A percentile compares a stretch with the other conserved stretches of the same genome.
Evolutionary conservation across 1,140 invertebrate genomes (phyloP).

Genomic region (Teleogryllus occipitalis): DNA sequence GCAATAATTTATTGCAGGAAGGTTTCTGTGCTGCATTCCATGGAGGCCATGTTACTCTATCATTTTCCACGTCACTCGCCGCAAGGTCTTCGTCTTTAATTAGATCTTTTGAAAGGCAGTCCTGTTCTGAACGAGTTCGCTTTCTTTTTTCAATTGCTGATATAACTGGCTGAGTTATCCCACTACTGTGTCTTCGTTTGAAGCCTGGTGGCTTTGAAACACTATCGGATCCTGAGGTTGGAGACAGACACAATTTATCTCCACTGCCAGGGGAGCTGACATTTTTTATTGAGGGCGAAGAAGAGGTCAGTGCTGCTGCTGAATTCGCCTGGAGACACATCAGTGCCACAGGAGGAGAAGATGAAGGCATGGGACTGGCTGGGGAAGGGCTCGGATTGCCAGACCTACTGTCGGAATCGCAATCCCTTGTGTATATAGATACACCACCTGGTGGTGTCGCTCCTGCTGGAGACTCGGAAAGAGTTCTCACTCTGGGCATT

Average conservation of each 20-base stretch:
- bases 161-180: not conserved
- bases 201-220: not conserved
- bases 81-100: not conserved
- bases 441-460: not conserved
- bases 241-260: not conserved
- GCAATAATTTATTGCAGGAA: not conserved
- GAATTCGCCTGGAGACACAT: not conserved
- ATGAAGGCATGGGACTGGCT: not conserved
- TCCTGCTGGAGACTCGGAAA: no score
- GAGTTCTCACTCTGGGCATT: no score
- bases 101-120: not conserved
- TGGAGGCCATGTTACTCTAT: slow-evolving; percentile 7
- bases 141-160: not conserved
- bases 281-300: not conserved
- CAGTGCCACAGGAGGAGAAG: not conserved
- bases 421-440: not conserved
- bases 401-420: not conserved
- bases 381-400: not conserved
- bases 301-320: not conserved
- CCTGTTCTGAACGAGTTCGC: slow-evolving; percentile 8
- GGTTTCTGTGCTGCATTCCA: not conserved
- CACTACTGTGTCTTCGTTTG: not conserved
- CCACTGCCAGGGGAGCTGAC: not conserved
- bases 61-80: slow-evolving; percentile 7
- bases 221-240: not conserved